Base-by-base conservation (phyloP, 2,888 invertebrate species). In the Leucania comma region DNA sequence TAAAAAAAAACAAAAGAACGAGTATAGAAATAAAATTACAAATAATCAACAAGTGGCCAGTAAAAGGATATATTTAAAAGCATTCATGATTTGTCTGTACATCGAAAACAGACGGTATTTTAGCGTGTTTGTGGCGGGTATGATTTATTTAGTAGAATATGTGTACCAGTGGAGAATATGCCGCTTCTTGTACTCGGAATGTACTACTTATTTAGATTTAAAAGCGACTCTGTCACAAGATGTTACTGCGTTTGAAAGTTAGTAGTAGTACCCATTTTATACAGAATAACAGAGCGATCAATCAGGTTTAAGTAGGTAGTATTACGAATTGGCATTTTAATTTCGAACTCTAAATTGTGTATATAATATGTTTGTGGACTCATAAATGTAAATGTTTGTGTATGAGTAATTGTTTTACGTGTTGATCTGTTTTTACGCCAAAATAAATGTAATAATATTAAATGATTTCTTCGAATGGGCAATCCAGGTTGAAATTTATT, bases 131-230 rank as follows among this genome's bases (percentile, higher is more conserved):
- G 50, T 17, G 61, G 32, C 12, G 10, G 10, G 4, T 56, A 46
- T 62, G 69, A 62, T 70, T 72, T 51, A 72, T 70, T 51, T 51
- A 42, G 14, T 51, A 10, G 17, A 73, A 73, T 53, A 61, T 61
- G 17, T 51, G 17, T 51, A 32, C 9, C 17, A 10, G 24, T 51
- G 32, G 20, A 2, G 32, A 62, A 62, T 62, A 8, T 46, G 22
- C 20, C 51, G 9, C 24, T 24, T 22, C 58, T 61, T 38, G 48
- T 58, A 32, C 14, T 17, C 24, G 29, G 24, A 38, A 59, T 72
- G 12, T 53, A 26, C 17, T 17, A 46, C n/a, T 26, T 42, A 70
- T 46, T 70, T 46, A 32, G n/a, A 10, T 38, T 57, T 42, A 10
- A 29, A 69, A 10, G 14, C 17, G 51, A 22, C 29, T 24, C 42